phyloP scores from a whole-genome alignment of 1,140 invertebrate species.

The Drosophila burlai region DNA sequence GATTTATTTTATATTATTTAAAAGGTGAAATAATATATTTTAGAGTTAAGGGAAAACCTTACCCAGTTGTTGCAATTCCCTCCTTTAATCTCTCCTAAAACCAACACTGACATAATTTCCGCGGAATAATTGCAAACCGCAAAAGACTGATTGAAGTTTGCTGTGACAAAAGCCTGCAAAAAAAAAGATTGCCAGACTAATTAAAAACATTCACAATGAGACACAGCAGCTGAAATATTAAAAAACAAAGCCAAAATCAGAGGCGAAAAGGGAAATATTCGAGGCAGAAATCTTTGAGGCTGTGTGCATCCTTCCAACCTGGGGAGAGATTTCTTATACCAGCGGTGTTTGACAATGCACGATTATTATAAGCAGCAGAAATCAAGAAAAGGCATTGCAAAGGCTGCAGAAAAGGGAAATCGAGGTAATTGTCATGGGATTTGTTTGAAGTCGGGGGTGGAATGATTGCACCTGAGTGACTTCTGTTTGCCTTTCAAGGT shows the following conservation, averaged over 20 bases:
- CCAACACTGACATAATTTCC: slow-evolving; percentile 28
- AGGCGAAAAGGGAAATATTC: slow-evolving; percentile 17
- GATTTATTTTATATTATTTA: not conserved
- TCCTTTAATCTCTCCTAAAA: not conserved
- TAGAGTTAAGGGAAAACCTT: too few species aligned
- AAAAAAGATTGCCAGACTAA: slow-evolving; percentile 66
- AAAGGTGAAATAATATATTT: not conserved
- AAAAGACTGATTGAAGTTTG: slow-evolving; percentile 60
- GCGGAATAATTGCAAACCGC: slow-evolving; percentile 10
- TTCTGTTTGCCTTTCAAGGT: not conserved
- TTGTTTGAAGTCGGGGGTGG: slow-evolving; percentile 45
- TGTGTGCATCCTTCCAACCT: slow-evolving; percentile 25
- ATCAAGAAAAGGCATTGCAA: slow-evolving; percentile 12
- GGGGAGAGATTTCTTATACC: slow-evolving; percentile 30
- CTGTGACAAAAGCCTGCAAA: slow-evolving; percentile 53
- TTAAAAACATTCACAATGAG: slow-evolving; percentile 78
- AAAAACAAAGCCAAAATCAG: slow-evolving; percentile 19
- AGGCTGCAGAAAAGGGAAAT: not conserved
- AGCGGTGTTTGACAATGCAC: slow-evolving; percentile 49
- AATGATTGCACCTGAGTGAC: slow-evolving; percentile 17
- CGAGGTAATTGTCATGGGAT: slow-evolving; percentile 52
- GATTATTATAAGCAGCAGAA: slow-evolving; percentile 45
- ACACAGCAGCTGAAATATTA: slow-evolving; percentile 52
- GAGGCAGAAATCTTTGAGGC: slow-evolving; percentile 43
- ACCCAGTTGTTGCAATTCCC: too few species aligned